Evolutionary conservation across 2,113 vertebrate genomes (phyloP), one percentile per base, ranked within the genome.

Genomic region (Rhineura floridana): DNA sequence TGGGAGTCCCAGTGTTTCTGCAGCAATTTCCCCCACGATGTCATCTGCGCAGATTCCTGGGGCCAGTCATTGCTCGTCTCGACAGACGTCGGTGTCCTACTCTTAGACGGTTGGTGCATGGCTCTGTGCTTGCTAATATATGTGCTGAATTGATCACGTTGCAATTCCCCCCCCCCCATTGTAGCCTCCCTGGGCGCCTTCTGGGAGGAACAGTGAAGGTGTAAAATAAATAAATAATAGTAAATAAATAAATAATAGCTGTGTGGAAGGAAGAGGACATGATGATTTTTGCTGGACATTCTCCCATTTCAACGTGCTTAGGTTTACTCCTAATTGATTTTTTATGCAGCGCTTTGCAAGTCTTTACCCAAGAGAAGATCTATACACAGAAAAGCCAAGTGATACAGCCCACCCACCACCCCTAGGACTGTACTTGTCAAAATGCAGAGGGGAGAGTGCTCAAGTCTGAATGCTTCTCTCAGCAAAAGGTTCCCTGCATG

Each of bases 1-100:
- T 99, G 99, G 99, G 99, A 99, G 95, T 98, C 98, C 80, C 99
- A 99, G 92, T 97, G 97, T 42, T 99, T 99, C 97, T 99, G 97
- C 97, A 98, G 96, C 96, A 98, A 98, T 65, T 99, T 99, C 94
- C 97, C 98, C 63, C 97, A 99, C 65, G 98, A 99, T 91, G 97
- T 98, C 0, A 95, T 98, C 93, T 98, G 98, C 80, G 97, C 98
- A 33, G 99, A 99, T 96, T 99, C 99, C 86, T 99, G 98, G 99
- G 98, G 98, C 94, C 98, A 98, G 95, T 98, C 98, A 87, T 95
- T 99, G 96, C 96, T 99, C 93, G 96, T 97, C 82, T 98, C 99
- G 96, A 99, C 99, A 17, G 99, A 99, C 87, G 94, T 97, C 50
- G 99, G 99, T 77, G 97, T 99, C 95, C 96, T 99, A 95, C 97